phyloP scores from a whole-genome alignment of 2,888 invertebrate species.

The Candidula unifasciata region DNA sequence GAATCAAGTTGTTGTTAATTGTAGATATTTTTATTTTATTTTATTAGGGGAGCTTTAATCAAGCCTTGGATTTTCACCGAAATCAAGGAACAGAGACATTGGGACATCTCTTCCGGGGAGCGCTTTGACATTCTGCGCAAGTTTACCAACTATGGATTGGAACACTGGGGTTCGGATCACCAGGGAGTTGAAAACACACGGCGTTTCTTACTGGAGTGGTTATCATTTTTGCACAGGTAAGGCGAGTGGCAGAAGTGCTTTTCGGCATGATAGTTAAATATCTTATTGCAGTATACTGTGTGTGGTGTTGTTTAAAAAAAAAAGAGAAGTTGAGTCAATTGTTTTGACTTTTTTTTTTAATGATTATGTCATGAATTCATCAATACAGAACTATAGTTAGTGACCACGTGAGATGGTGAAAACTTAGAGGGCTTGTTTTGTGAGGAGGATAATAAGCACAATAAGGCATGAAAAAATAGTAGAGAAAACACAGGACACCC shows the following conservation, averaged over 20 bases:
- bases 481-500: too few species aligned
- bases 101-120: conserved; percentile 93
- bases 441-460: too few species aligned
- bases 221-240: conserved; percentile 79
- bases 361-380: too few species aligned
- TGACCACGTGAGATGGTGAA: too few species aligned
- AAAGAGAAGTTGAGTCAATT: too few species aligned
- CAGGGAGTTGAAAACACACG: conserved; percentile 94
- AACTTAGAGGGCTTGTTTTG: too few species aligned
- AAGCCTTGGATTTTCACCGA: conserved; percentile 99
- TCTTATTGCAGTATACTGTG: background rate
- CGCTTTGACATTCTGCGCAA: conserved; percentile 92
- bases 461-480: too few species aligned
- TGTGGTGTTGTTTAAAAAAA: too few species aligned
- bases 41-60: conserved; percentile 92
- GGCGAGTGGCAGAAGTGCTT: background rate
- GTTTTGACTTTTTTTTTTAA: too few species aligned
- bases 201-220: conserved; percentile 85
- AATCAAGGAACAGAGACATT: conserved; percentile 92
- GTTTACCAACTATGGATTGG: conserved; percentile 93
- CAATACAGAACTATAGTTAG: too few species aligned
- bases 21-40: too few species aligned
- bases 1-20: too few species aligned
- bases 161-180: conserved; percentile 98
- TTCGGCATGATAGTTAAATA: background rate